A percentile compares a stretch with the other conserved stretches of the same genome.
These are phyloP conservation scores for Trichechus manatus DNA, from an alignment of 2,113 vertebrate species.

Conservation along the genomic window DNA sequence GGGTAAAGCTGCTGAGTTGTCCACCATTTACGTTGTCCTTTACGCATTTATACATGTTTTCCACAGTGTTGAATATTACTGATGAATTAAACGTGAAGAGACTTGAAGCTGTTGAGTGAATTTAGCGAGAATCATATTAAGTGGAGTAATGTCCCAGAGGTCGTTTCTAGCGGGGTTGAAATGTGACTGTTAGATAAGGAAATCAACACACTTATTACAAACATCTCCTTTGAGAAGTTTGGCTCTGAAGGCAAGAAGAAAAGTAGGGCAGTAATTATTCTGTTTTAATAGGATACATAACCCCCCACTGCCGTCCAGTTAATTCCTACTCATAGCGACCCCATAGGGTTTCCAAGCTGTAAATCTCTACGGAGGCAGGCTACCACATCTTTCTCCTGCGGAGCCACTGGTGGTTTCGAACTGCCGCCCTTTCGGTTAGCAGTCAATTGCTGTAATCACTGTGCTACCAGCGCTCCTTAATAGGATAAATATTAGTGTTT, in stretches of 20 bases:
- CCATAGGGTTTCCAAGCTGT: no score
- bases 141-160: not conserved
- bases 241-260: not conserved
- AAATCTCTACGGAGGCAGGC: no score
- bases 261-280: not conserved
- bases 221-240: not conserved
- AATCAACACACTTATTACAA: not conserved
- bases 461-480: not conserved
- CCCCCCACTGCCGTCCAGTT: no score
- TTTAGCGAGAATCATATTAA: not conserved
- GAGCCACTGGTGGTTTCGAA: no score
- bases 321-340: no score
- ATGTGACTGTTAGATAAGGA: not conserved
- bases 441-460: no score
- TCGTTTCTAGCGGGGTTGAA: not conserved
- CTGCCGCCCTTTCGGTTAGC: no score
- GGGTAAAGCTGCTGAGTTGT: not conserved
- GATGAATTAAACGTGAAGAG: not conserved
- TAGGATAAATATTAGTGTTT: not conserved
- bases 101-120: not conserved
- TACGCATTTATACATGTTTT: not conserved
- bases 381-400: no score
- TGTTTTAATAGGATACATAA: slow-evolving; percentile 19
- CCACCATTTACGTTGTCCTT: not conserved
- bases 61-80: not conserved